A percentile compares a stretch with the other conserved stretches of the same genome.
Evolutionary conservation across 2,888 invertebrate genomes (phyloP).

Genomic region (Ennomos erosarius): DNA sequence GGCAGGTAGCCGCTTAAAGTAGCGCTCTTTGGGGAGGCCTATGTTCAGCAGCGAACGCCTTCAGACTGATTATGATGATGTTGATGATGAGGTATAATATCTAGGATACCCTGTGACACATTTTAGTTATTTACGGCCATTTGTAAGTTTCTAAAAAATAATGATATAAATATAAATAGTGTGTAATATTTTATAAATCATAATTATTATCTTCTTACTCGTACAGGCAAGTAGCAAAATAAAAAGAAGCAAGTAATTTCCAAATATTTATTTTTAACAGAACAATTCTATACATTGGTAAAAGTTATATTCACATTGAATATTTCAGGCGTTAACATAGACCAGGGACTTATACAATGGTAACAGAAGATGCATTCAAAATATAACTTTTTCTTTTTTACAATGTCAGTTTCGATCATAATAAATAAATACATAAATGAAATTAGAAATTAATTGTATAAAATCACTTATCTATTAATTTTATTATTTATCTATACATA

Average conservation of each 20-base stretch:
- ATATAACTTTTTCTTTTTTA: not conserved
- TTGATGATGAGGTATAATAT: too few species aligned
- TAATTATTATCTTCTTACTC: too few species aligned
- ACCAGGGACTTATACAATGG: slow-evolving; percentile 1
- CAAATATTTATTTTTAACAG: slow-evolving; percentile 66
- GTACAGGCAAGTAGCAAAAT: not conserved
- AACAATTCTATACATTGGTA: slow-evolving; percentile 61
- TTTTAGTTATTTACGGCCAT: too few species aligned
- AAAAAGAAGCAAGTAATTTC: slow-evolving; percentile 36
- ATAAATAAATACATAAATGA: slow-evolving; percentile 1
- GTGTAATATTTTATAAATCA: not conserved
- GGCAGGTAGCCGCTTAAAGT: too few species aligned
- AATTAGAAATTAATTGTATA: not conserved
- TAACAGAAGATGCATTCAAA: not conserved
- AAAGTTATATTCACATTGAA: slow-evolving; percentile 43
- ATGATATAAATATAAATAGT: too few species aligned
- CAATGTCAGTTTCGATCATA: not conserved
- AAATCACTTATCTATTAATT: slow-evolving; percentile 29
- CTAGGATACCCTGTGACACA: too few species aligned
- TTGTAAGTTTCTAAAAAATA: too few species aligned
- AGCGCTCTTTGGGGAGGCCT: too few species aligned
- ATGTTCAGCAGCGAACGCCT: too few species aligned
- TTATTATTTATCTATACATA: slow-evolving; percentile 44
- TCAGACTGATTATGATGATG: too few species aligned
- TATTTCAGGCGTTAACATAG: slow-evolving; percentile 48